phyloP scores from a whole-genome alignment of 2,113 vertebrate species.

The Upupa epops region DNA sequence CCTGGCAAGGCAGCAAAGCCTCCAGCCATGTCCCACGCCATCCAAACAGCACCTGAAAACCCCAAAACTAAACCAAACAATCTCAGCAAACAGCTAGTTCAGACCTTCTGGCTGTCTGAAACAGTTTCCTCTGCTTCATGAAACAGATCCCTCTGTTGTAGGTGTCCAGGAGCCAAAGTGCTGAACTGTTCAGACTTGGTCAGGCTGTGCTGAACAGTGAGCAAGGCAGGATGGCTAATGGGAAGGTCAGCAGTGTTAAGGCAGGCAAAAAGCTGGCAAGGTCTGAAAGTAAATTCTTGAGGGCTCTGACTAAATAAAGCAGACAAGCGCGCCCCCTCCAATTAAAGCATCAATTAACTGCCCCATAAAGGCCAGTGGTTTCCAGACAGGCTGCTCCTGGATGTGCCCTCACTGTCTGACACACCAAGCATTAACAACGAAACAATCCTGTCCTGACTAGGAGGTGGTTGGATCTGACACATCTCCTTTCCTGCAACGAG shows the following conservation, averaged over 20 bases:
- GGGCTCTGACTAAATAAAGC: not conserved
- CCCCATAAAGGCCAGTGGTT: conserved; percentile 3
- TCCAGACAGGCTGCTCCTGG: not conserved
- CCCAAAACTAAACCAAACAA: not conserved
- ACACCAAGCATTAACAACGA: not conserved
- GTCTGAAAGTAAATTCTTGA: conserved; percentile 27
- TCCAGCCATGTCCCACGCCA: not conserved
- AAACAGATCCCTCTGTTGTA: not conserved
- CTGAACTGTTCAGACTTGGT: not conserved
- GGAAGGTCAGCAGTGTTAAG: not conserved
- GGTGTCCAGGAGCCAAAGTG: not conserved
- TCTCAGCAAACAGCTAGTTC: not conserved
- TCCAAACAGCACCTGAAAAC: not conserved
- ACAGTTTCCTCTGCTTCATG: not conserved
- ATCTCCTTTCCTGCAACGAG: rapidly evolving
- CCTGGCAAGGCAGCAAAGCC: not conserved
- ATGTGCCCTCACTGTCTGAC: not conserved
- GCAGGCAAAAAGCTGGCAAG: conserved; percentile 33
- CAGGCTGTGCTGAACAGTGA: not conserved
- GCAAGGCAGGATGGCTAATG: not conserved
- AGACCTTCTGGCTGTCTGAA: not conserved
- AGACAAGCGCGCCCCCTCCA: not conserved
- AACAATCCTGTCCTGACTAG: not conserved
- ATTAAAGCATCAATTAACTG: conserved; percentile 26
- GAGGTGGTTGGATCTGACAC: not conserved